These are phyloP conservation scores for Anthrax anthrax DNA, from an alignment of 2,888 invertebrate genomes.

Conservation along the genomic window DNA sequence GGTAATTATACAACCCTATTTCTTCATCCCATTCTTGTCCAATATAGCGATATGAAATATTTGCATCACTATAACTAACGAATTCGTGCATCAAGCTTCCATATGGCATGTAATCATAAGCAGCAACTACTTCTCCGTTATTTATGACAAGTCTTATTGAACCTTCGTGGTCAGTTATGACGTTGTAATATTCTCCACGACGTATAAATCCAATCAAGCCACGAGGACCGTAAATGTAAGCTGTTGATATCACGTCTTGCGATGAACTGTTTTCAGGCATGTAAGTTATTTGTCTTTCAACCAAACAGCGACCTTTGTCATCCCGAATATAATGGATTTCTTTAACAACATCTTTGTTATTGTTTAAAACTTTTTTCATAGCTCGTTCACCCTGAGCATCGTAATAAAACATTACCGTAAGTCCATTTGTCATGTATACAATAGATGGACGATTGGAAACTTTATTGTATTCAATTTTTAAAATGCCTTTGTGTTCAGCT, in stretches of 20 bases:
- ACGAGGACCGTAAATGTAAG: slow-evolving; percentile 5
- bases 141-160: slow-evolving; percentile 13
- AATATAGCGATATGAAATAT: slow-evolving; percentile 14
- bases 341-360: neutral
- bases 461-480: slow-evolving; percentile 13
- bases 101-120: too few relatives aligned
- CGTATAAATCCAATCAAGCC: slow-evolving; percentile 7
- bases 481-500: slow-evolving; percentile 13
- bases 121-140: slow-evolving; percentile 11
- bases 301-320: slow-evolving; percentile 4
- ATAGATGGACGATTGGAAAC: slow-evolving; percentile 6
- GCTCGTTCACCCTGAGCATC: slow-evolving; percentile 7
- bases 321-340: slow-evolving; percentile 9
- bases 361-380: neutral
- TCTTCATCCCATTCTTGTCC: slow-evolving; percentile 18
- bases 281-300: slow-evolving; percentile 5
- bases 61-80: slow-evolving; percentile 8
- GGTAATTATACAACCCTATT: slow-evolving; percentile 15
- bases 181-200: slow-evolving; percentile 10
- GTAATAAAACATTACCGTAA: slow-evolving; percentile 2
- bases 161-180: slow-evolving; percentile 15
- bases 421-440: slow-evolving; percentile 4
- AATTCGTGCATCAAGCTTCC: slow-evolving; percentile 15
- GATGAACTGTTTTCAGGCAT: neutral
- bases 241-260: slow-evolving; percentile 1